Base-by-base conservation (phyloP, 2,888 invertebrate genomes). In the Phyllotreta cruciferae region DNA sequence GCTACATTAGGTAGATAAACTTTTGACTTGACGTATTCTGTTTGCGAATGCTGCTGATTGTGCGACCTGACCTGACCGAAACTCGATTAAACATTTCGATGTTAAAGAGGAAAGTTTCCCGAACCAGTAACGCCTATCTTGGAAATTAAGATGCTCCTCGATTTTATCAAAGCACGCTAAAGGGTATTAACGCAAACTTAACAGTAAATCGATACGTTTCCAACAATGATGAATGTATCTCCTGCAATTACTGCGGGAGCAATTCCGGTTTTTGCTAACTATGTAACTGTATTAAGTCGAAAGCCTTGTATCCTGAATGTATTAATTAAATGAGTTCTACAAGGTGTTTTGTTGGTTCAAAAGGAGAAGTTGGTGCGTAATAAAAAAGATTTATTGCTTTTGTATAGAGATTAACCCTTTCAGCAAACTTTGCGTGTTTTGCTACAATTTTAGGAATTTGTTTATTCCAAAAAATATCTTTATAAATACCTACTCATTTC, bases 61-160 rank as follows among this genome's bases (percentile, higher is more conserved):
- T 24, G 24, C 62, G 60, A 66, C 57, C 66, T 71, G 68, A 69
- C 67, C 71, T 56, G 57, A 54, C 56, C 61, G 57, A 69, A 69
- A 64, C 64, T 64, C 62, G 56, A 68, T 71, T 69, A 69, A 67
- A 66, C 64, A 66, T 63, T 63, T 66, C 45, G 45, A 38, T 50
- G 58, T 56, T 60, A 62, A 58, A 65, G 38, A 55, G 24, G 39
- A 55, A 64, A 64, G 49, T 64, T 53, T 45, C 14, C n/a, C n/a
- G 14, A 35, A 52, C 14, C 36, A 24, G 38, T 42, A 58, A 50
- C 58, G 50, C 58, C 58, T 58, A 58, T 58, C 58, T 52, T 9
- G 52, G 42, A 52, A 58, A 58, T 58, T 58, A 58, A 58, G 58
- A 58, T 50, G 50, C 52, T 50, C 52, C 52, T 58, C 44, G 58